A percentile compares a stretch with the other conserved stretches of the same genome.
Evolutionary conservation across 64 coral and sea anemone species (phyloP).

Genomic region (Montipora cactus): DNA sequence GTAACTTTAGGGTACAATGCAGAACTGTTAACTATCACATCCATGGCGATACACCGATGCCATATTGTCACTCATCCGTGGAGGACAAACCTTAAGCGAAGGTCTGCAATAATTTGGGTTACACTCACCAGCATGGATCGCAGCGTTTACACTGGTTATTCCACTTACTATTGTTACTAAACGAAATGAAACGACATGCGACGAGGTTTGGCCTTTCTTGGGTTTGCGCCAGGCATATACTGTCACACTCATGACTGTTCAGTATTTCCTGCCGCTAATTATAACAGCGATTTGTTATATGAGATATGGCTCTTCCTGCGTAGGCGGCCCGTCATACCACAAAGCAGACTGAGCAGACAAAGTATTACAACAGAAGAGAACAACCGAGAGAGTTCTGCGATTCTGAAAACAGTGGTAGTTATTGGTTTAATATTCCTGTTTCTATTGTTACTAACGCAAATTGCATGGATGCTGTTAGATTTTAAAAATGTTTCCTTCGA

Average conservation of each 20-base stretch:
- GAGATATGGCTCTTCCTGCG: slow-evolving; percentile 68
- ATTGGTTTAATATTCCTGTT: slow-evolving; percentile 72
- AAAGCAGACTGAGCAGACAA: neutral
- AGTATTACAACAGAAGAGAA: slow-evolving; percentile 10
- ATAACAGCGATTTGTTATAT: slow-evolving; percentile 75
- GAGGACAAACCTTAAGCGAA: slow-evolving; percentile 54
- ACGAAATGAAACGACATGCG: slow-evolving; percentile 12
- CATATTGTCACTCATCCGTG: slow-evolving; percentile 82
- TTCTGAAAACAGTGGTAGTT: slow-evolving; percentile 71
- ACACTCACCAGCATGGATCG: slow-evolving; percentile 59
- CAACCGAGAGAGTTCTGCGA: slow-evolving; percentile 67
- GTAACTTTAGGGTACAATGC: slow-evolving; percentile 66
- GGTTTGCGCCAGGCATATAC: slow-evolving; percentile 70
- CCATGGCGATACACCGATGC: slow-evolving; percentile 87
- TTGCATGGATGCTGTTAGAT: slow-evolving; percentile 62
- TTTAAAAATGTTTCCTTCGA: slow-evolving; percentile 41
- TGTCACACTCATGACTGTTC: slow-evolving; percentile 53
- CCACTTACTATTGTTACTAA: slow-evolving; percentile 76
- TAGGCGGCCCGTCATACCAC: slow-evolving; percentile 2
- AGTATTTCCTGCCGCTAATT: slow-evolving; percentile 72
- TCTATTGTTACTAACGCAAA: slow-evolving; percentile 64
- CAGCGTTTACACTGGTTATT: slow-evolving; percentile 69
- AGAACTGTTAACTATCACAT: slow-evolving; percentile 84
- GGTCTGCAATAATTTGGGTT: slow-evolving; percentile 50
- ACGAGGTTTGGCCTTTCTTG: slow-evolving; percentile 64